Conservation (phyloP, 2,113 vertebrate species). For the Aptenodytes patagonicus region DNA sequence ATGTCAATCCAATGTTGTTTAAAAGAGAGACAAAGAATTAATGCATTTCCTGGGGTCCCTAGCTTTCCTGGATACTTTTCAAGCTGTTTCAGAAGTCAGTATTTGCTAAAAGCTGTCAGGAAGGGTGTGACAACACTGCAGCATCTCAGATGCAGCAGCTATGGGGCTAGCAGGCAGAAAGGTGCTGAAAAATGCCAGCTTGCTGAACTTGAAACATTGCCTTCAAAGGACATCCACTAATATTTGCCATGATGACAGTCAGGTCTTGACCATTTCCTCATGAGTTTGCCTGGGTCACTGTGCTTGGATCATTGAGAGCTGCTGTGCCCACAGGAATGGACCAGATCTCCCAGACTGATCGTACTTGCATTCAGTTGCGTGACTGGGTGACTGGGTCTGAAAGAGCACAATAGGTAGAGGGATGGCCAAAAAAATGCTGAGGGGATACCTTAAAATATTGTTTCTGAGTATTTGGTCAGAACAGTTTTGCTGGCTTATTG, state of each 20-base stretch:
- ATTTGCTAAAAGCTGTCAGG: conserved; percentile 13
- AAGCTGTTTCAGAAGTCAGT: not conserved
- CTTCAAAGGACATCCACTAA: not conserved
- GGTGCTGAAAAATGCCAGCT: not conserved
- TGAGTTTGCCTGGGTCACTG: not conserved
- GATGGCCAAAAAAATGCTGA: not conserved
- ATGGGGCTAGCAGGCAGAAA: not conserved
- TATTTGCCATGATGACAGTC: not conserved
- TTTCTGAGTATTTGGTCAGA: not conserved
- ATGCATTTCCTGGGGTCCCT: conserved; percentile 9
- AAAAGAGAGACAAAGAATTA: not conserved
- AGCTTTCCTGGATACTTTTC: not conserved
- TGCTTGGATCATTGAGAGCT: not conserved
- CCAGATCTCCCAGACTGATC: not conserved
- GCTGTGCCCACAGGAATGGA: not conserved
- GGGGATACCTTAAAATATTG: not conserved
- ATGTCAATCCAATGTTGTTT: not conserved
- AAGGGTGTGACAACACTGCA: not conserved
- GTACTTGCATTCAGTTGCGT: not conserved
- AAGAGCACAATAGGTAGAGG: not conserved
- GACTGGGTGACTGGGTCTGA: not conserved
- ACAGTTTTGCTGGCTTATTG: not conserved
- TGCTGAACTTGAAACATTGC: not conserved
- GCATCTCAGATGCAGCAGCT: not conserved
- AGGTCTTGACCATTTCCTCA: not conserved